phyloP scores from a whole-genome alignment of 1,140 invertebrate species.

The Tetramorium alpestre region DNA sequence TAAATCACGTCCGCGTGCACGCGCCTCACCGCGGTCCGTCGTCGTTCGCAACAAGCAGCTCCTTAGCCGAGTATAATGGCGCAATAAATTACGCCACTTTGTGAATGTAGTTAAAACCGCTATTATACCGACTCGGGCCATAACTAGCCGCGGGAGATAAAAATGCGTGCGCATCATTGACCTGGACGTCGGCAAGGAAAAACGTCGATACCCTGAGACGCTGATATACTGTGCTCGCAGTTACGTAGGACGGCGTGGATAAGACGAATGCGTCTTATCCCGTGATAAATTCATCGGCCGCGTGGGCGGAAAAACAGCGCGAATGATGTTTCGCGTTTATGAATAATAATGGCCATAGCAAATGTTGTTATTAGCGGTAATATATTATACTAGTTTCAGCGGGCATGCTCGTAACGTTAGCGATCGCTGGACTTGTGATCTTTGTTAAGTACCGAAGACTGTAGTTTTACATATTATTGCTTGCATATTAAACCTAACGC shows the following conservation, averaged over 20 bases:
- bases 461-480: neutral
- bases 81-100: constrained; percentile 76
- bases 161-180: constrained; percentile 61
- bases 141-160: constrained; percentile 69
- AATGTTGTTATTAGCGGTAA: constrained; percentile 46
- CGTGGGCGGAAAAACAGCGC: constrained; percentile 43
- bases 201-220: constrained; percentile 35
- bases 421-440: neutral
- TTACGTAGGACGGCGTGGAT: constrained; percentile 49
- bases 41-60: constrained; percentile 70
- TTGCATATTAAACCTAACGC: neutral
- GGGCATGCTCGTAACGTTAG: constrained; percentile 1
- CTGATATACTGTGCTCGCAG: constrained; percentile 23
- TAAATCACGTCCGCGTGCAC: constrained; percentile 71
- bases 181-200: constrained; percentile 19
- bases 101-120: constrained; percentile 73
- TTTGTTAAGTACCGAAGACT: constrained; percentile 8
- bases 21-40: constrained; percentile 62
- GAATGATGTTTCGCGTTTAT: constrained; percentile 48
- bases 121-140: constrained; percentile 66
- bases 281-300: constrained; percentile 41
- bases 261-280: constrained; percentile 41
- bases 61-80: constrained; percentile 75
- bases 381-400: constrained; percentile 29
- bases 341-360: constrained; percentile 50